phyloP scores from a whole-genome alignment of 2,888 invertebrate species.

The Pantelozetes paolii region DNA sequence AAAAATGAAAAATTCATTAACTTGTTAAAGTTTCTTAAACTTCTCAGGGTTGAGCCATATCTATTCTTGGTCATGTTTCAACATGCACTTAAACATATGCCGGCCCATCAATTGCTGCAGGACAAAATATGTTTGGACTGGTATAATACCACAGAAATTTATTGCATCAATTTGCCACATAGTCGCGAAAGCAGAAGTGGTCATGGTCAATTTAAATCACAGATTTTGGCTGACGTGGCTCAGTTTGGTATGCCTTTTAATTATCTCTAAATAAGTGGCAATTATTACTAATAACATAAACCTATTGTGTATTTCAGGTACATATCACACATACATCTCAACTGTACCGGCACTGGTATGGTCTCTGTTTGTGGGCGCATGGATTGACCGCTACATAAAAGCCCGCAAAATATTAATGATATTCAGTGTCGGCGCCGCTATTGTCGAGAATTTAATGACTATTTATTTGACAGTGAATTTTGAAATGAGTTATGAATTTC shows the following conservation, averaged over 20 bases:
- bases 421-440: not conserved
- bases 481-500: not conserved
- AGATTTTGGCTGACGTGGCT: conserved; percentile 8
- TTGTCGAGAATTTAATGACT: not conserved
- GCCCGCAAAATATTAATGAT: not conserved
- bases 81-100: not conserved
- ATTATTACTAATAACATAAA: no score
- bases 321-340: conserved; percentile 3
- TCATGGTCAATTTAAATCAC: not conserved
- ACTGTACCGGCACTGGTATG: not conserved
- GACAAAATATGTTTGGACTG: conserved; percentile 29
- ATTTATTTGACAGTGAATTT: not conserved
- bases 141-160: not conserved
- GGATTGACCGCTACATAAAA: not conserved
- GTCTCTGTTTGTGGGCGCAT: not conserved
- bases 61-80: conserved; percentile 18
- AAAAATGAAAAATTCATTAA: no score
- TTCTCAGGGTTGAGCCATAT: conserved; percentile 26
- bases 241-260: not conserved
- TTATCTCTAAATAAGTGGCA: no score
- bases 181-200: not conserved
- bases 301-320: not conserved
- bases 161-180: conserved; percentile 15
- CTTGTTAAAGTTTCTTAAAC: not conserved
- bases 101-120: conserved; percentile 15